These are phyloP conservation scores for Brachionus rubens DNA, from an alignment of 1,140 invertebrate species.

Conservation along the genomic window DNA sequence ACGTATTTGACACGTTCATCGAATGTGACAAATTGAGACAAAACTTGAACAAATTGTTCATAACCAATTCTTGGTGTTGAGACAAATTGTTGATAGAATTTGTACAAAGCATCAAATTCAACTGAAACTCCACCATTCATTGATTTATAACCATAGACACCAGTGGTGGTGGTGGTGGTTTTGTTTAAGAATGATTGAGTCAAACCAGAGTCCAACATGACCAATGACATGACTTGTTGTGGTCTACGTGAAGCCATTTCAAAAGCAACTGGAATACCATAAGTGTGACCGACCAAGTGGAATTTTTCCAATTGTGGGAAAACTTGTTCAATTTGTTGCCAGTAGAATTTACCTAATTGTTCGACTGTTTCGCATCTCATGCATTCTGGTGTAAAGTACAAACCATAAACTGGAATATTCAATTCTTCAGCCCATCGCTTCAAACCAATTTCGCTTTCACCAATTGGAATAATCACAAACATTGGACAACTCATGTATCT, in stretches of 20 bases:
- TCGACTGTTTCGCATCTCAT: neutral
- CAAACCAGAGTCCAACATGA: constrained; percentile 25
- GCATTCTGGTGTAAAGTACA: neutral
- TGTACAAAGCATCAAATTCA: constrained; percentile 30
- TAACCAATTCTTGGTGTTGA: neutral
- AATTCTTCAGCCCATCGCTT: constrained; percentile 13
- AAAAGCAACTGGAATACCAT: constrained; percentile 18
- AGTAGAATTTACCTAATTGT: constrained; percentile 8
- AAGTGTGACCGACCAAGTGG: constrained; percentile 8
- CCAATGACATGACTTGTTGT: neutral
- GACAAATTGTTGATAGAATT: constrained; percentile 42
- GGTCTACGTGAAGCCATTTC: constrained; percentile 16
- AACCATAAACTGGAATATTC: neutral
- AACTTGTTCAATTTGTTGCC: constrained; percentile 9
- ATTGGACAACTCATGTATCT: neutral
- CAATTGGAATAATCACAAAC: constrained; percentile 20
- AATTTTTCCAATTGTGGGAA: neutral
- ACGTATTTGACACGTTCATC: constrained; percentile 37
- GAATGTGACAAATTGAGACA: neutral
- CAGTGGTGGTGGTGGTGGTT: too few relatives aligned
- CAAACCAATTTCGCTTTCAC: neutral
- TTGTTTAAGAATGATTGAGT: constrained; percentile 20
- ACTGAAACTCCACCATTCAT: neutral
- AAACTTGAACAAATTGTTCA: constrained; percentile 22
- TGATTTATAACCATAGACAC: neutral